Evolutionary conservation across 2,797 vertebrate genomes (phyloP), one percentile per base, ranked within the genome.

Genomic region (Lithobates pipiens): DNA sequence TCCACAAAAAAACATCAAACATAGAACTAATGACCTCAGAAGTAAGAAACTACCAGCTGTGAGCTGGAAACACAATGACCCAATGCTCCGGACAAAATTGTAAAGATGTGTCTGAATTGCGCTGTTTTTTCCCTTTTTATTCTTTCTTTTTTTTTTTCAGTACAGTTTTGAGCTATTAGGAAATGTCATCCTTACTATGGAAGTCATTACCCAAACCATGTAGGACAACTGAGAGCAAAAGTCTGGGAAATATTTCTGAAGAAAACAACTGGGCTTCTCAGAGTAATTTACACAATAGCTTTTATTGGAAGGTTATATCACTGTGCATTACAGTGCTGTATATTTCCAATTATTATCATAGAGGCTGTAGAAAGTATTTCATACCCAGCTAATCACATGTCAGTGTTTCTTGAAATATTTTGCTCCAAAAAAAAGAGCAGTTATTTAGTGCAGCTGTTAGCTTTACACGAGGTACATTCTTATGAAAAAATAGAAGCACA

Each of bases 281-380:
- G 75, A 76, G 75, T 83, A 72, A 73, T 86, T 82, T 82, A 73
- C 68, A 44, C 75, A 72, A 79, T 29, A 68, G 76, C 25, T 86
- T 86, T 86, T 86, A 86, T 83, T 83, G 85, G 32, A 13, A 78
- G 69, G 21, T 73, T 86, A 86, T 79, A 83, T 86, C 76, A 83
- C 16, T 44, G 76, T 10, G n/a, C 18, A 83, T 77, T 86, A 74
- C 69, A 42, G n/a, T 16, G 29, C n/a, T 79, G 61, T 86, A 77
- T 83, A 79, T 86, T 86, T 86, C 42, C 76, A 83, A 78, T 83
- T 86, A 86, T 78, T 72, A 86, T 83, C 85, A 83, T 74, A 42
- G 69, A 86, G 42, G 76, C 76, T 70, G 32, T 21, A 61, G 76
- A 75, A 79, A 57, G 76, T 83, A 86, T 86, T 83, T 86, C 76